Evolutionary conservation across 2,797 vertebrate species (phyloP), one percentile per base, ranked within the genome.

Genomic region (Ispidina lecontei): DNA sequence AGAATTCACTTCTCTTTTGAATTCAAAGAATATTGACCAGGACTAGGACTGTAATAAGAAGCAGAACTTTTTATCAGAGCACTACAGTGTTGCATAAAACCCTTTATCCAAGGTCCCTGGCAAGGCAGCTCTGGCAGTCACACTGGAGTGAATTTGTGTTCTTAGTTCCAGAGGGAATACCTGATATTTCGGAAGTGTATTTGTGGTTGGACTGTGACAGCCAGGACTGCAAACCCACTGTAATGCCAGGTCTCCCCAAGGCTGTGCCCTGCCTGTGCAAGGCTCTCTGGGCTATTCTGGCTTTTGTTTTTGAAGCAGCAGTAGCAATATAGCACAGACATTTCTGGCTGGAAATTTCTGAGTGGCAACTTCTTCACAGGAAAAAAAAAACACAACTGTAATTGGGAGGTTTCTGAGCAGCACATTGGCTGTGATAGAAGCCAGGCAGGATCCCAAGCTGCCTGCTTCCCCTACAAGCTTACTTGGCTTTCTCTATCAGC

Each of bases 361-460:
- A 70, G 26, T 70, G 37, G 46, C 87, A 63, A 54, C 60, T 54
- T 90, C 54, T 88, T 52, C 19, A 6, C 3, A 65, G 60, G 84
- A 74, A 12, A 51, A 56, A 49, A 55, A 70, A 49, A 55, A 1
- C 12, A 39, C 22, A 76, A 68, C 68, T 43, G 44, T 55, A 94
- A 74, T 51, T 64, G 81, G 60, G 74, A 82, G 56, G 20, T 87
- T 91, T 89, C 93, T 82, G 74, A 82, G 84, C 35, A 87, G 52
- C 33, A 60, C 12, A 2, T 51, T 71, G 84, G 41, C 75, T 46
- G 28, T 71, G 74, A 55, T 35, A 83, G 47, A 89, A 91, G 82
- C 72, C 75, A 85, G 67, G 85, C 10, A 6, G 67, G 33, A 87
- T 91, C 76, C 52, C 55, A 81, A 73, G 51, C 72, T 92, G 87